Base-by-base conservation (phyloP, 2,113 vertebrate genomes). In the Desmodus rotundus region DNA sequence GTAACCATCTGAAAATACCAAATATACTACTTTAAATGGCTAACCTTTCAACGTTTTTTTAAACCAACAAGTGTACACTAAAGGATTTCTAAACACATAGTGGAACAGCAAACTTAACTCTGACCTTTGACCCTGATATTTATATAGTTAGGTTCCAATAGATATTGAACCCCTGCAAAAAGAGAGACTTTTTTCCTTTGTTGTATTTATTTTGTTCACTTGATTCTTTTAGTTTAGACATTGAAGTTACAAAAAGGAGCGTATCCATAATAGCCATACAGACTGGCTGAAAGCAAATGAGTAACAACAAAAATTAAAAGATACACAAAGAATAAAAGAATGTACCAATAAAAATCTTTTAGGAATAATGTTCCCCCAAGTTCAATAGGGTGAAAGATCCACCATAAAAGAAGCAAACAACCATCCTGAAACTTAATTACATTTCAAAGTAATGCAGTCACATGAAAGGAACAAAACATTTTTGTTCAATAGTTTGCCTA, bases 51-150 rank as follows among this genome's bases (percentile, higher is more conserved):
- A 93, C 94, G 54, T 81, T 93, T 91, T 81, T 38, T 93, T 88
- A 98, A 98, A 93, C 91, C 95, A 93, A 97, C 95, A 97, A 95
- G 88, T 96, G 78, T 74, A 10, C 36, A n/a, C 12, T 86, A 56
- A 3, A 4, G 67, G 45, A 80, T 95, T 97, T 97, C 97, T 97
- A 97, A 97, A 87, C 31, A 65, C 41, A 33, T 2, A 36, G 83
- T 78, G 80, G 73, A 97, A 94, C 72, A 96, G 87, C 94, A 94
- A 96, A 56, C 93, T 89, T 96, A 98, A 96, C 94, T 41, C n/a
- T 17, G 43, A 96, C 7, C 94, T 41, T 31, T 22, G 36, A 96
- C 7, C 56, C 96, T 80, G 81, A 76, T 24, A 95, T 95, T 97
- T 95, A 14, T 56, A 67, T 95, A n/a, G 81, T 94, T 88, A 89